Base-by-base conservation (phyloP, 2,797 vertebrate species). In the Gallinago stenura region DNA sequence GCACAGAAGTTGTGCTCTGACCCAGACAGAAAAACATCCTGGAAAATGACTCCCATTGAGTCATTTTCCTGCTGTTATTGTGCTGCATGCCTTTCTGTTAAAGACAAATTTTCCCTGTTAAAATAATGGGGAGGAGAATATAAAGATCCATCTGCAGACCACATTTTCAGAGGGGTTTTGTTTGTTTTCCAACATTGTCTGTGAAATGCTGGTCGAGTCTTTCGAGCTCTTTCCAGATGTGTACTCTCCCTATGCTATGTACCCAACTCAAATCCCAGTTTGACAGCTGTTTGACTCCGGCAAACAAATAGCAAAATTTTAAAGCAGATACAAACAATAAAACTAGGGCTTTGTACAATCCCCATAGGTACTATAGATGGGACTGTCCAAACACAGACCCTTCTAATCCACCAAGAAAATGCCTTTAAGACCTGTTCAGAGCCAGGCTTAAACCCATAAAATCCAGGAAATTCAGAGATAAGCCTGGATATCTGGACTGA, bases 401-500 rank as follows among this genome's bases (percentile, higher is more conserved):
- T 93, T 84, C 90, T 97, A 98, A 97, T 97, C 97, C 94, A 79
- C 89, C 87, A 83, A 95, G 94, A 97, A 98, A 97, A 95, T 83
- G 92, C 95, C 94, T 94, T 94, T 95, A 96, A 96, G 94, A 96
- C 93, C 91, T 96, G 93, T 95, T 97, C 96, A 96, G 94, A 98
- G 94, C 95, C 95, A 97, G 96, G 91, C 94, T 96, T 96, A 97
- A 97, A 97, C 76, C 94, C 70, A 88, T 96, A 97, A 97, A 97
- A 95, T 90, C 94, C 95, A 96, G 96, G 93, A 95, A 97, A 96
- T 97, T 97, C 96, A 92, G 90, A 96, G 95, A 96, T 96, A 97
- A 97, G 94, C 94, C 90, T 94, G 87, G 75, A 91, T 97, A 96
- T 96, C 89, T 96, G 96, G 83, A 89, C 94, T 85, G 91, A 95